Evolutionary conservation across 2,888 invertebrate genomes (phyloP).

Genomic region (Epirrhoe alternata): DNA sequence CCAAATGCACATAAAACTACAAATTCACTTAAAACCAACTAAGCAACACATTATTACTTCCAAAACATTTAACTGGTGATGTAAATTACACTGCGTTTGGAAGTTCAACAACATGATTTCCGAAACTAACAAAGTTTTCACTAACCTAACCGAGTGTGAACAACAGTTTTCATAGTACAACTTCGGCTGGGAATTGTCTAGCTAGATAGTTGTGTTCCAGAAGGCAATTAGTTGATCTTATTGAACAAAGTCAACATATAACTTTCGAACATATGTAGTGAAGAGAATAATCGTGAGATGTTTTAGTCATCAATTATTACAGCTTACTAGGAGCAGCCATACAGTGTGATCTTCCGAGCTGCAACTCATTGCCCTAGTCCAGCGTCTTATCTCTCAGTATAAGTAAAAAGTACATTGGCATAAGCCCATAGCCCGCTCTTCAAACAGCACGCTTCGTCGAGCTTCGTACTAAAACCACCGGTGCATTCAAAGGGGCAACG

Average conservation of each 20-base stretch:
- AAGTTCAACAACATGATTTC: constrained; percentile 46
- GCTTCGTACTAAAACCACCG: constrained; percentile 34
- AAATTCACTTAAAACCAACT: constrained; percentile 40
- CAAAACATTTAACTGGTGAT: constrained; percentile 40
- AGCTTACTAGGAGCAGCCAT: not conserved
- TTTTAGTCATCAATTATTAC: too few relatives aligned
- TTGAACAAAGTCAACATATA: not conserved
- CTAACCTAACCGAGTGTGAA: constrained; percentile 46
- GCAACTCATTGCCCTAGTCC: not conserved
- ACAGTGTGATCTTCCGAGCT: not conserved
- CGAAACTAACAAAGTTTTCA: constrained; percentile 46
- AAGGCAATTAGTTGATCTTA: constrained; percentile 7
- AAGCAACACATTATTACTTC: constrained; percentile 37
- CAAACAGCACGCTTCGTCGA: constrained; percentile 29
- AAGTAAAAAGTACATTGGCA: constrained; percentile 14
- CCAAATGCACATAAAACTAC: constrained; percentile 9
- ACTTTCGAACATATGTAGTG: not conserved
- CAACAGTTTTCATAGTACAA: constrained; percentile 46
- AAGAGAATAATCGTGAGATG: too few relatives aligned
- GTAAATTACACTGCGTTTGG: constrained; percentile 42
- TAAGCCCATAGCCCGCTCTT: constrained; percentile 26
- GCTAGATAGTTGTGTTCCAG: constrained; percentile 20
- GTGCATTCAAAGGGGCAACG: constrained; percentile 38
- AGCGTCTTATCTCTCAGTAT: not conserved
- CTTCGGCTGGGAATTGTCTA: constrained; percentile 32